A percentile compares a stretch with the other conserved stretches of the same genome.
Evolutionary conservation across 2,888 invertebrate species (phyloP).

Genomic region (Drosophila affinis): DNA sequence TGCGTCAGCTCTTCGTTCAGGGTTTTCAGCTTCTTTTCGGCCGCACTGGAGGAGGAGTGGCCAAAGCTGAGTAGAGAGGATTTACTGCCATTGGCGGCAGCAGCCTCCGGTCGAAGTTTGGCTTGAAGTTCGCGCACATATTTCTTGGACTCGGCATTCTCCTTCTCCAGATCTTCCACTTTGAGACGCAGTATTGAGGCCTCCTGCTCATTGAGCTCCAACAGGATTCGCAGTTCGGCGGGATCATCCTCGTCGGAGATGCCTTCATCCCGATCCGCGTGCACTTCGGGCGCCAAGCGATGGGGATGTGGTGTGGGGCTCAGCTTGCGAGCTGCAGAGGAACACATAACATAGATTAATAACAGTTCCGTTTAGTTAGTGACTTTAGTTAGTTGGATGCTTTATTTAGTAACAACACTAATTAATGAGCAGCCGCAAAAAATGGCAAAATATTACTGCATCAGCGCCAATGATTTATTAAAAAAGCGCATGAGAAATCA

Average conservation of each 20-base stretch:
- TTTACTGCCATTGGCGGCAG: constrained; percentile 54
- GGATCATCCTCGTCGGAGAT: constrained; percentile 92
- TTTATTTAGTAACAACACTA: constrained; percentile 19
- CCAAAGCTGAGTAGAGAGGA: constrained; percentile 58
- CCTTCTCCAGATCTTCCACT: constrained; percentile 92
- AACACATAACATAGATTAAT: no score
- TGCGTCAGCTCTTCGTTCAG: constrained; percentile 90
- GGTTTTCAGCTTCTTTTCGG: constrained; percentile 84
- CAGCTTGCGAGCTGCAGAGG: constrained; percentile 86
- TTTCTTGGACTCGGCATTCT: constrained; percentile 89
- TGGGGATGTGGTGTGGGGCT: constrained; percentile 88
- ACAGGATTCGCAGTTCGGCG: constrained; percentile 91
- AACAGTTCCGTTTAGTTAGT: background rate
- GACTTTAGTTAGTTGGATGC: background rate
- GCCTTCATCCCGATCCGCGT: constrained; percentile 89
- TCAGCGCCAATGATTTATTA: constrained; percentile 37
- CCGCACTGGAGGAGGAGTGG: constrained; percentile 61
- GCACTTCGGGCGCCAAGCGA: constrained; percentile 87
- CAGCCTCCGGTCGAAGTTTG: constrained; percentile 84
- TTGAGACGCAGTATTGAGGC: constrained; percentile 92
- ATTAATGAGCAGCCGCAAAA: constrained; percentile 84
- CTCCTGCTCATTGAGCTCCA: constrained; percentile 96
- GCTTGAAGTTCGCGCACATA: constrained; percentile 91
- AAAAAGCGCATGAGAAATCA: constrained; percentile 62
- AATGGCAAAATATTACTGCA: constrained; percentile 82